Conservation (phyloP, 2,113 vertebrate species). For the Centropus unirufus region DNA sequence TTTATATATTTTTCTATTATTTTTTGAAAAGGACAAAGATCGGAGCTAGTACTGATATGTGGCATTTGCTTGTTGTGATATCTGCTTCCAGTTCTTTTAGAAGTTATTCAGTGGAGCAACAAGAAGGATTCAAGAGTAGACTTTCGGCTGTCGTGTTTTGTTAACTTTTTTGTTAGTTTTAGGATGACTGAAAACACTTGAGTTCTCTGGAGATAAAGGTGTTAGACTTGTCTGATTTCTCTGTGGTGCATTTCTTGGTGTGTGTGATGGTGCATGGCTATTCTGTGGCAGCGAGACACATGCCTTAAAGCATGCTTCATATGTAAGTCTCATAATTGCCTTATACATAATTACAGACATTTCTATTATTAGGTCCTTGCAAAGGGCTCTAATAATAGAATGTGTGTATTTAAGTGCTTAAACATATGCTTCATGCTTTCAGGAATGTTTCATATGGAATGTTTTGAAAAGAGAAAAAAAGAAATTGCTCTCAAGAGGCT, state of each 20-base stretch:
- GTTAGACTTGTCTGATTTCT: neutral
- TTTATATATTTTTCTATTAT: neutral
- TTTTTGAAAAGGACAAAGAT: neutral
- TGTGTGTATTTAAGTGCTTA: neutral
- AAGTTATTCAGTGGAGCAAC: neutral
- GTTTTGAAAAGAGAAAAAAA: neutral
- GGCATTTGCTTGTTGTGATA: neutral
- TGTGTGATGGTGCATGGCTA: neutral
- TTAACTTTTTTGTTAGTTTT: neutral
- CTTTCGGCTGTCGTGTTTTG: neutral
- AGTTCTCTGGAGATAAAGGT: neutral
- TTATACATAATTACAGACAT: neutral
- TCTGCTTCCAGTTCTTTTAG: neutral
- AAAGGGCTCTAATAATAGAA: constrained; percentile 16
- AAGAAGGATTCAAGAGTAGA: neutral
- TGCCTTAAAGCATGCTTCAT: neutral
- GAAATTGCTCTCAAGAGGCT: neutral
- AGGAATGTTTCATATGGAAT: neutral
- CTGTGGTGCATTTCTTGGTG: too few species aligned
- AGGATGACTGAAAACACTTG: neutral
- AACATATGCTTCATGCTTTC: neutral
- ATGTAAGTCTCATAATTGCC: neutral
- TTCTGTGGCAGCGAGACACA: neutral
- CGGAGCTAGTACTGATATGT: neutral
- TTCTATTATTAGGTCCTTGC: constrained; percentile 21